Conservation (phyloP, 2,113 vertebrate species). For the Macquaria australasica region DNA sequence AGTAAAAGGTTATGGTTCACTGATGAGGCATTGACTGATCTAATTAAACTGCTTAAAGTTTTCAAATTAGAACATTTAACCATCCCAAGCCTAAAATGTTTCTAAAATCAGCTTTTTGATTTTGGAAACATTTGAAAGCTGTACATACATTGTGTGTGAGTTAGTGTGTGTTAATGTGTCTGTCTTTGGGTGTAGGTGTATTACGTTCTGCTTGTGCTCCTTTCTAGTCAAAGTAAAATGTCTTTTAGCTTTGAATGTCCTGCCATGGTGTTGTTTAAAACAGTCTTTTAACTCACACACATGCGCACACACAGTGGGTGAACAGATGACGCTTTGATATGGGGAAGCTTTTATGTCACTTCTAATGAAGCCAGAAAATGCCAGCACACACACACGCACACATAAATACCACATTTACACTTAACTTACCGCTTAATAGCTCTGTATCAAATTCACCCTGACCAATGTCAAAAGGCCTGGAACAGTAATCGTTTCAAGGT, state of each 20-base stretch:
- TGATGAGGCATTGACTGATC: conserved; percentile 29
- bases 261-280: conserved; percentile 64
- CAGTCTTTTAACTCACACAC: conserved; percentile 60
- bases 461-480: conserved; percentile 6
- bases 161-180: background rate
- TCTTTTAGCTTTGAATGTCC: conserved; percentile 60
- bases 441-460: conserved; percentile 20
- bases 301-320: conserved; percentile 33
- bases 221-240: conserved; percentile 33
- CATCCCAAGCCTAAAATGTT: conserved; percentile 2
- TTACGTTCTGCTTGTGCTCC: background rate
- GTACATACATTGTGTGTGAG: background rate
- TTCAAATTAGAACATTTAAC: conserved; percentile 21
- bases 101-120: conserved; percentile 38
- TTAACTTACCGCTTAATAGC: conserved; percentile 4
- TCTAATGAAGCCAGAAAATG: conserved; percentile 66
- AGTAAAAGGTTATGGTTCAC: conserved; percentile 18
- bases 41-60: conserved; percentile 10
- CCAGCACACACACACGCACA: conserved; percentile 29
- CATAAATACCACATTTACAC: conserved; percentile 9
- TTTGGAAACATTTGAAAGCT: conserved; percentile 24
- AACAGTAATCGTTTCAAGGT: background rate
- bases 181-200: background rate
- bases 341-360: conserved; percentile 67
- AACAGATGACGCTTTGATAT: conserved; percentile 77